Base-by-base conservation (phyloP, 1,140 invertebrate genomes). In the Schlechtendalia chinensis region DNA sequence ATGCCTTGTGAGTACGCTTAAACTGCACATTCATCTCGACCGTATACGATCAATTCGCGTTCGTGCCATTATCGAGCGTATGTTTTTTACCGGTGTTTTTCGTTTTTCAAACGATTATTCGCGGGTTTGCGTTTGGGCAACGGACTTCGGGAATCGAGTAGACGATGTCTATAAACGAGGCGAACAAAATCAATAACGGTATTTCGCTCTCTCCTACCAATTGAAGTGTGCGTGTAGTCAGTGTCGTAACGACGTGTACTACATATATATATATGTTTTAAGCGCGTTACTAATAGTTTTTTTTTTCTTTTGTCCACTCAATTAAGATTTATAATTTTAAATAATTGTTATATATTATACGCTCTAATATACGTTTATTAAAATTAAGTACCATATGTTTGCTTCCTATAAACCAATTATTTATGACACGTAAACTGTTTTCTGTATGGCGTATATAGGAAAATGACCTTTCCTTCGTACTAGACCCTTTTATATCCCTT, bases 381-480 rank as follows among this genome's bases (percentile, higher is more conserved):
- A 72, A 72, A 72, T 72, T 72, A 72, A 72, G 69, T 72, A 72
- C 69, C 69, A 24, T 12, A 17, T 5, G 22, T 12, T 27, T 22
- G 22, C 69, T 54, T 72, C 47, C 69, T n/a, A 71, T 72, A 72
- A 54, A 72, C 69, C 24, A 54, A 72, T 72, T 72, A 72, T 72
- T 53, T 72, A 54, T 54, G 47, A 72, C 47, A 27, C 69, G 69
- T 54, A 53, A 72, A 72, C 69, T 54, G 47, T 72, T 72, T 72
- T 72, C 69, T 72, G 39, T 58, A 58, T 45, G n/a, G 14, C n/a
- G 50, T 22, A 14, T 58, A 74, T 54, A 58, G 72, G 5, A 56
- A 75, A 58, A 58, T 75, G 53, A 59, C 53, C 72, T 75, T 75
- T 75, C 72, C 72, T 75, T 58, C 72, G 14, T 75, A 45, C 39